A percentile compares a stretch with the other conserved stretches of the same genome.
These are phyloP conservation scores for Branchipolynoe longqiensis DNA, from an alignment of 2,888 invertebrate genomes.

Conservation along the genomic window DNA sequence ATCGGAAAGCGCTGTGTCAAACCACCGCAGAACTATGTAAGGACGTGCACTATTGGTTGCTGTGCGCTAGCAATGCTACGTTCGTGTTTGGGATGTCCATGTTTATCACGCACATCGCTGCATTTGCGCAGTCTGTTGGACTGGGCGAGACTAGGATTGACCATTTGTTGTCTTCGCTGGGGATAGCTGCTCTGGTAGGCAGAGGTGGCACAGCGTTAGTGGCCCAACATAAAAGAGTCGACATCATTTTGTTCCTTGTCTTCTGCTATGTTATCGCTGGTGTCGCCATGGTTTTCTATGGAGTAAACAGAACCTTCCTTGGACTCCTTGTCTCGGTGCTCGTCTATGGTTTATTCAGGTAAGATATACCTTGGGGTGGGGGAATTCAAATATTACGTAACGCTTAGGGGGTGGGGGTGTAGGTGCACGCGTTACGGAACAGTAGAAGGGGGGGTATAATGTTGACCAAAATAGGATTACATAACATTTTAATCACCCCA, in stretches of 20 bases:
- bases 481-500: no score
- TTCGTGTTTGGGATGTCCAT: constrained; percentile 42
- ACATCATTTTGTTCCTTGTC: constrained; percentile 34
- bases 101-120: constrained; percentile 14
- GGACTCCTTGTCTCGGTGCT: constrained; percentile 14
- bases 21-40: neutral
- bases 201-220: constrained; percentile 3
- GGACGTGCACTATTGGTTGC: constrained; percentile 42
- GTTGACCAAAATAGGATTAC: no score
- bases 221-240: constrained; percentile 32
- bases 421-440: no score
- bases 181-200: constrained; percentile 4
- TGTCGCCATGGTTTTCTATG: constrained; percentile 4
- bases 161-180: constrained; percentile 19
- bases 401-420: no score
- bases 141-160: neutral
- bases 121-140: neutral
- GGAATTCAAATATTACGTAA: no score
- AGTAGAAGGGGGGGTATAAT: no score
- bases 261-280: constrained; percentile 44
- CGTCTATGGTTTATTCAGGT: constrained; percentile 43
- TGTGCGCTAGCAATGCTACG: neutral
- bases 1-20: neutral
- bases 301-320: neutral
- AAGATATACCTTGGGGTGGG: no score